Conservation (phyloP, 2,797 vertebrate species). For the Clamator glandarius region DNA sequence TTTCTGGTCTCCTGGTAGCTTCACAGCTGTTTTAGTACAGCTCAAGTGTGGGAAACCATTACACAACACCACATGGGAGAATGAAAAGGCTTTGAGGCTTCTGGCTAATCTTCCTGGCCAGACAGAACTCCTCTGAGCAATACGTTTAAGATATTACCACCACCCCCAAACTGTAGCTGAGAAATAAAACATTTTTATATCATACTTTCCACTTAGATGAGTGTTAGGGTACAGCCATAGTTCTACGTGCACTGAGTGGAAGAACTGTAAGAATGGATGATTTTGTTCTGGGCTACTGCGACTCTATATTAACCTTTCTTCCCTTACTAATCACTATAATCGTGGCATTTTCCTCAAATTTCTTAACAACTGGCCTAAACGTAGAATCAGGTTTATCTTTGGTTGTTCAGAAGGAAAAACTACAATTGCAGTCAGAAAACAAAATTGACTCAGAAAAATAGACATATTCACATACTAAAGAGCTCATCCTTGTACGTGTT, state of each 20-base stretch:
- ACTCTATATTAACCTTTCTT: neutral
- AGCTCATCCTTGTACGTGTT: neutral
- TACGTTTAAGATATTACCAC: neutral
- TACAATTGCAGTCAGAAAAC: neutral
- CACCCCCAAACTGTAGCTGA: neutral
- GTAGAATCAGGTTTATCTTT: neutral
- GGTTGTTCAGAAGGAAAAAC: neutral
- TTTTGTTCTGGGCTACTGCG: neutral
- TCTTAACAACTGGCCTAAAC: neutral
- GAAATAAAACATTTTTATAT: neutral
- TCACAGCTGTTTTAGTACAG: neutral
- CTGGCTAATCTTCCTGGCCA: neutral
- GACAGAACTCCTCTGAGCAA: neutral
- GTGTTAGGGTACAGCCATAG: neutral
- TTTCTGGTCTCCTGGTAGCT: neutral
- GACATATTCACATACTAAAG: neutral
- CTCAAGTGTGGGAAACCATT: neutral
- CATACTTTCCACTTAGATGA: neutral
- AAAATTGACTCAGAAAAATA: neutral
- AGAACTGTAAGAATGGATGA: accelerated
- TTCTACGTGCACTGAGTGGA: neutral
- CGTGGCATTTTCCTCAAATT: neutral
- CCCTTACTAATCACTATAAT: neutral
- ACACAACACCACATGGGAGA: neutral
- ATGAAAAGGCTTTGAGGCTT: neutral